These are phyloP conservation scores for Epinephelus awoara DNA, from an alignment of 2,797 vertebrate genomes.

Conservation along the genomic window DNA sequence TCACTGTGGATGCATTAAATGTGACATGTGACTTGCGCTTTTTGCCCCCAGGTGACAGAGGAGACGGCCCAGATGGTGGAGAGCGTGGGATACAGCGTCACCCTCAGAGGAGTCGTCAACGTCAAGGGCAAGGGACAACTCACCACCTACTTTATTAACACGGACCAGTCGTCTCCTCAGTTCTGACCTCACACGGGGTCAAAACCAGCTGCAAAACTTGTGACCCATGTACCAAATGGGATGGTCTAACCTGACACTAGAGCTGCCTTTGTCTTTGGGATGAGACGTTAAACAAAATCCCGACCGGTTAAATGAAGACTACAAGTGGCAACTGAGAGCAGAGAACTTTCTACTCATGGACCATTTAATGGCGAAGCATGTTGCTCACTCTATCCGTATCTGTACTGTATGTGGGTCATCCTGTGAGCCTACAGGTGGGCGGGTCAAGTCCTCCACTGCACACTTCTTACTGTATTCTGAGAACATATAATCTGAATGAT, in stretches of 20 bases:
- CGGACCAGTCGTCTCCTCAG: constrained; percentile 71
- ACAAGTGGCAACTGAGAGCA: neutral
- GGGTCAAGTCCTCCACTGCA: neutral
- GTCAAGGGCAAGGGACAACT: constrained; percentile 95
- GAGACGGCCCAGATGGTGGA: constrained; percentile 88
- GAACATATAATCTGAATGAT: neutral
- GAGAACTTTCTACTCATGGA: constrained; percentile 6
- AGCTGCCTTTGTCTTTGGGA: constrained; percentile 45
- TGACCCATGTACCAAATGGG: too few relatives aligned
- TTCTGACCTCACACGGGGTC: constrained; percentile 38
- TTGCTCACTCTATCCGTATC: constrained; percentile 1
- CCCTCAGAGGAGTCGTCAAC: constrained; percentile 87
- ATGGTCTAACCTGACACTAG: too few relatives aligned
- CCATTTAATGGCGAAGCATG: neutral
- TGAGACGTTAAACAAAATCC: constrained; percentile 60
- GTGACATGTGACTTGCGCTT: neutral
- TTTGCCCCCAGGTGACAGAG: constrained; percentile 87
- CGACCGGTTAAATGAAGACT: constrained; percentile 20
- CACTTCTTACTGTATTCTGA: constrained; percentile 6
- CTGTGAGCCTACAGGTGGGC: constrained; percentile 1
- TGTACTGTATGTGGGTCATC: constrained; percentile 34
- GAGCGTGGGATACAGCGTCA: constrained; percentile 87
- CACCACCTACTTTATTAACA: constrained; percentile 91
- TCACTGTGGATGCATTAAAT: neutral
- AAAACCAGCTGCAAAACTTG: too few relatives aligned